Conservation (phyloP, 2,113 vertebrate species). For the Shinisaurus crocodilurus region DNA sequence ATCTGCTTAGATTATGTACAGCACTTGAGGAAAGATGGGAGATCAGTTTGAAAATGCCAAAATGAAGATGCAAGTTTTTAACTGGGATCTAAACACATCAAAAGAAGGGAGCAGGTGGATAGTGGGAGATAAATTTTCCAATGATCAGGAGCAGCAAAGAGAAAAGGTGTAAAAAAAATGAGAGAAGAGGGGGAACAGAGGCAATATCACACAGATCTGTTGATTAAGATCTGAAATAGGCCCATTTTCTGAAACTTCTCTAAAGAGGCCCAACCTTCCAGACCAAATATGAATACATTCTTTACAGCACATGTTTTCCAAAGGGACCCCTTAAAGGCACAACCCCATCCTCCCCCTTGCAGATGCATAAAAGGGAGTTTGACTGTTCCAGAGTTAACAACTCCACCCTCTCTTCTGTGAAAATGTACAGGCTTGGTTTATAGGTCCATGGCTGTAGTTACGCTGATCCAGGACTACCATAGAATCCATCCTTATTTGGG, state of each 20-base stretch:
- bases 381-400: not conserved
- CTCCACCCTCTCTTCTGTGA: not conserved
- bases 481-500: slow-evolving; percentile 5
- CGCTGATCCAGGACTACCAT: not conserved
- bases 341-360: not conserved
- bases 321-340: not conserved
- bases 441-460: not conserved
- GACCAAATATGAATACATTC: not conserved
- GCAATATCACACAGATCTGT: not conserved
- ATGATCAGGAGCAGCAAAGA: not conserved
- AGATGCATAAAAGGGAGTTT: not conserved
- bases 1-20: not conserved
- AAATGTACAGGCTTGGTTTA: not conserved
- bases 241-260: not conserved
- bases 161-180: too few species aligned
- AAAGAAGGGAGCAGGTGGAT: not conserved
- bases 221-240: not conserved
- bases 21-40: not conserved
- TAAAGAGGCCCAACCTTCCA: not conserved
- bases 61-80: not conserved
- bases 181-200: not conserved
- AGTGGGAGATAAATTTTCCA: not conserved
- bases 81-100: not conserved
- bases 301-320: slow-evolving; percentile 5
- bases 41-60: not conserved